Evolutionary conservation across 1,140 invertebrate species (phyloP), one percentile per base, ranked within the genome.

Genomic region (Nephila pilipes): DNA sequence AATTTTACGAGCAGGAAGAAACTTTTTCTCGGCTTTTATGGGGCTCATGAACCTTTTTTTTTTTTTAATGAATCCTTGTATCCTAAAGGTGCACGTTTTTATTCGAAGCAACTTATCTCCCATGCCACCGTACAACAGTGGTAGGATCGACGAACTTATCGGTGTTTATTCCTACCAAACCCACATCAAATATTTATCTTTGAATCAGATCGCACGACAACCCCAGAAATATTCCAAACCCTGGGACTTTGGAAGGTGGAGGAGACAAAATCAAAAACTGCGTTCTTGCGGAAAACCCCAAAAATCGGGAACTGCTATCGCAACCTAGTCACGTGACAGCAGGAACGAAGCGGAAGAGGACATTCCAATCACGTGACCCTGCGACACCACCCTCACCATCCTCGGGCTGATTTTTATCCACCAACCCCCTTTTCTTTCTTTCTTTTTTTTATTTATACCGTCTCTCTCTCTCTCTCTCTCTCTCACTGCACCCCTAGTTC

Each of bases 321-420:
- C 38, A 90, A 5, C 69, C 89, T 22, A 46, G 89, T 90, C 89
- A 90, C 89, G 89, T 90, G 58, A 58, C 58, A 65, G 85, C 5
- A 58, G 14, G 8, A 25, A 20, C 85, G 57, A 65, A 58, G 85
- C 85, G 89, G 89, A 90, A 83, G 69, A 54, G 89, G 55, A 90
- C 89, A 90, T 90, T 90, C 89, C 89, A 83, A 90, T 90, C 89
- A 90, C 89, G 89, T 90, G 89, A 81, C 57, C 22, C n/a, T 25
- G 18, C n/a, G 16, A 46, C 65, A 63, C 65, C 69, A n/a, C 8
- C 32, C 60, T 29, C 58, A 25, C 54, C 6, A 6, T 29, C 81
- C 81, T 4, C 58, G 20, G 22, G 20, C 22, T 58, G 16, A 22
- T 16, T 54, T 18, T 29, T 4, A 18, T 2, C 54, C 46, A 25